Percentiles rank a stretch among this genome's conserved stretches.
Conservation (phyloP, 2,113 vertebrate genomes). For the Mixornis gularis region DNA sequence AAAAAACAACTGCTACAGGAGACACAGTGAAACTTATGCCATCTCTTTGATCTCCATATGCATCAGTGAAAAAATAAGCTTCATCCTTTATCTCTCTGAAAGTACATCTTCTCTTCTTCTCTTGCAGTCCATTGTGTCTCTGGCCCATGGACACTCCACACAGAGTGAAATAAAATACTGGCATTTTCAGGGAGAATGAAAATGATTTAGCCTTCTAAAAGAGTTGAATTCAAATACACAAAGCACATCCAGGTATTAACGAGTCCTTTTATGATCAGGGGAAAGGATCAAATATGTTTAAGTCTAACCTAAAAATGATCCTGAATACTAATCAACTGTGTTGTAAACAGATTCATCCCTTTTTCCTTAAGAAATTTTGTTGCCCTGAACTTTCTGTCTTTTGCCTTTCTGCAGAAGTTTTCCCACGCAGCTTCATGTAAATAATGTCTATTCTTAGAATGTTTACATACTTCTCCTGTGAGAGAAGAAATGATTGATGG, state of each 20-base stretch:
- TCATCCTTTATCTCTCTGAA: not conserved
- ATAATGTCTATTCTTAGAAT: too few species aligned
- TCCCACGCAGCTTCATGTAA: too few species aligned
- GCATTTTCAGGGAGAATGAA: not conserved
- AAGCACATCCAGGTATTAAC: not conserved
- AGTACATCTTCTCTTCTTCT: not conserved
- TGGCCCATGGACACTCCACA: not conserved
- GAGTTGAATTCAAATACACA: not conserved
- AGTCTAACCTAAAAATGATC: not conserved
- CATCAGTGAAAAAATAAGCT: not conserved
- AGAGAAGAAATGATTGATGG: too few species aligned
- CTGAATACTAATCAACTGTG: not conserved
- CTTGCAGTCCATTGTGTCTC: not conserved
- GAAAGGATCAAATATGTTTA: not conserved
- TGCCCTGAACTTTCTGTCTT: too few species aligned
- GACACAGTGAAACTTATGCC: not conserved
- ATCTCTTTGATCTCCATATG: not conserved
- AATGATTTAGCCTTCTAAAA: not conserved
- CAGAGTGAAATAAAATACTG: not conserved
- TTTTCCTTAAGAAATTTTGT: not conserved
- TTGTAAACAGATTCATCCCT: not conserved
- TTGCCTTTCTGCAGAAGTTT: too few species aligned
- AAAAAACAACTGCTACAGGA: not conserved
- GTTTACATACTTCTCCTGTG: too few species aligned
- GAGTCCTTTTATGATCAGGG: not conserved